Evolutionary conservation across 2,888 invertebrate species (phyloP).

Genomic region (Caenorhabditis imperialis): DNA sequence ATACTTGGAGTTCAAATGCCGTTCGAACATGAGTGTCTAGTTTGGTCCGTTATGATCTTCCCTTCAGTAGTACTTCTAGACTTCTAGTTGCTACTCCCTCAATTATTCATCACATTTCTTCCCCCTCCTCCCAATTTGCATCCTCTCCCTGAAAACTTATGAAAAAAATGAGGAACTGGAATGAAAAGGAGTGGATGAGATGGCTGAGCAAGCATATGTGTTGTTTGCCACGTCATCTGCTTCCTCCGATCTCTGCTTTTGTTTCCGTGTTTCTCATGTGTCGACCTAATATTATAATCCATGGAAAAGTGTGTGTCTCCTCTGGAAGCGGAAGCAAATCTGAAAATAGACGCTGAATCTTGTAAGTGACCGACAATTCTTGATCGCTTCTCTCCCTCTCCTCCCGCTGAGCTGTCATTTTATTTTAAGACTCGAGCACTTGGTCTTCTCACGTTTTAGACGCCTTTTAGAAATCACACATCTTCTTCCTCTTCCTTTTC

Average conservation of each 20-base stretch:
- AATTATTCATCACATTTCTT: slow-evolving; percentile 38
- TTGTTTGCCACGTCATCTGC: slow-evolving; percentile 4
- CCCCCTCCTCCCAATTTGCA: slow-evolving; percentile 29
- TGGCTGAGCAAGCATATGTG: background rate
- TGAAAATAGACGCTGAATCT: slow-evolving; percentile 38
- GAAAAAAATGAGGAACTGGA: slow-evolving; percentile 28
- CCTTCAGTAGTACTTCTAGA: slow-evolving; percentile 1
- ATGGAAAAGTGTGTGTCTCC: no score
- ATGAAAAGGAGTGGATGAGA: slow-evolving; percentile 1
- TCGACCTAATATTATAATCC: slow-evolving; percentile 14
- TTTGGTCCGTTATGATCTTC: background rate
- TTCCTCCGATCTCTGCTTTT: slow-evolving; percentile 1
- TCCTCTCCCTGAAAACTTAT: slow-evolving; percentile 24
- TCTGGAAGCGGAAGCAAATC: slow-evolving; percentile 32
- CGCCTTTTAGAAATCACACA: slow-evolving; percentile 40
- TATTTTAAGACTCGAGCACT: slow-evolving; percentile 39
- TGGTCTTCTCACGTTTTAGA: slow-evolving; percentile 11
- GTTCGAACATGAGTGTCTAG: no score
- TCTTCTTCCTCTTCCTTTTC: slow-evolving; percentile 24
- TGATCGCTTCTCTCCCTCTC: slow-evolving; percentile 23
- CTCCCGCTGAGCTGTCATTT: slow-evolving; percentile 27
- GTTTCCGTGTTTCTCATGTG: background rate
- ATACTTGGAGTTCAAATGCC: no score
- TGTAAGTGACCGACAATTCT: slow-evolving; percentile 35
- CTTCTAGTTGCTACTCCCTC: background rate